Base-by-base conservation (phyloP, 2,797 vertebrate genomes). In the Siniperca scherzeri region DNA sequence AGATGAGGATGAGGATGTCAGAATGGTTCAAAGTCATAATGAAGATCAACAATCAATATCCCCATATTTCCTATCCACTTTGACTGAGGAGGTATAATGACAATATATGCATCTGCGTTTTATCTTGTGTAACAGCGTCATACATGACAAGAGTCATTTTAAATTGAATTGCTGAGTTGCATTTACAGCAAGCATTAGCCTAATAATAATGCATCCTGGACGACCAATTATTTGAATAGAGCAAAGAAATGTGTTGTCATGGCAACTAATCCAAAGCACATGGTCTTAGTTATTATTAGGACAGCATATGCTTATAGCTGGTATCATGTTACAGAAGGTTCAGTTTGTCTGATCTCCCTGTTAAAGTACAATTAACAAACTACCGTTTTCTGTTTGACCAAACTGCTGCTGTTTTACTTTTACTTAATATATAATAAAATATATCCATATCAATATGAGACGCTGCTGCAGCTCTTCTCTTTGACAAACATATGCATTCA, bases 251-350 rank as follows among this genome's bases (percentile, higher is more conserved):
- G 71, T 91, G 91, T 92, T 91, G 89, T 79, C 89, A 82, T 89
- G 48, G 89, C 71, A 91, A 91, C 87, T 86, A 93, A 94, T 92
- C 93, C 92, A 80, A 84, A 88, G 82, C 94, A 92, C 93, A 92
- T 91, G 87, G 89, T 89, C 77, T 64, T 74, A 68, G 94, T 92
- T 96, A 96, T 96, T 95, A 95, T 94, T 96, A 96, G 95, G 82
- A 92, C 86, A 92, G 89, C 90, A 93, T 87, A 87, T 92, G 90
- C 80, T 92, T 90, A 89, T 91, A 86, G 82, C 81, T 79, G 90
- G 84, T 87, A 91, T 96, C 95, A 86, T 62, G 88, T 96, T 96
- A 92, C 95, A 90, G 71, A 87, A 79, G 75, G 74, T 87, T 79
- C 67, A 81, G 55, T 78, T 53, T 64, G 52, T 71, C 60, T 78